Conservation (phyloP, 2,888 invertebrate genomes). For the Mayetiola destructor region DNA sequence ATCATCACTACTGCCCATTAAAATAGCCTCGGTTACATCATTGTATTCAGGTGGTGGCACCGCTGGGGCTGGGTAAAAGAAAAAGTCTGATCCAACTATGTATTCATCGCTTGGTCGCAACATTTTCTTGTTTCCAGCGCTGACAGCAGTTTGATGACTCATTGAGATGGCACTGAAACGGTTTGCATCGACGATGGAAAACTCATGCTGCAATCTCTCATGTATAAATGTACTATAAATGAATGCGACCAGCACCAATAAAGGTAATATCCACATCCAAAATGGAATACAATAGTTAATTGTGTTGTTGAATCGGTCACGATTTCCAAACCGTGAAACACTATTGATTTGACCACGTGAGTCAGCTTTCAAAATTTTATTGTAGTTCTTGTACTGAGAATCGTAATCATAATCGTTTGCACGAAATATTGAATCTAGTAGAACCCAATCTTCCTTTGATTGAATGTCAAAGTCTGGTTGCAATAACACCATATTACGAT, state of each 20-base stretch:
- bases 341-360: conserved; percentile 15
- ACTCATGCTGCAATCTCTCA: conserved; percentile 1
- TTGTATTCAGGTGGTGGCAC: conserved; percentile 17
- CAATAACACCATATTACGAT: conserved; percentile 14
- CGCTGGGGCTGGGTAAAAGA: conserved; percentile 16
- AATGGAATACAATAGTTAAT: conserved; percentile 15
- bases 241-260: conserved; percentile 7
- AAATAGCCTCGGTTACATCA: conserved; percentile 13
- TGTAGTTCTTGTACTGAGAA: background rate
- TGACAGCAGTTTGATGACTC: background rate
- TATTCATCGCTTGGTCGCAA: conserved; percentile 10
- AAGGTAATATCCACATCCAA: conserved; percentile 16
- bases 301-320: background rate
- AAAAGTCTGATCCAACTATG: conserved; percentile 15
- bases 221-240: conserved; percentile 8
- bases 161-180: background rate
- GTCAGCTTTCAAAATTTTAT: conserved; percentile 13
- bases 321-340: background rate
- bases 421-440: conserved; percentile 15
- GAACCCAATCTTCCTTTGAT: conserved; percentile 17
- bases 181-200: background rate
- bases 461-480: conserved; percentile 16
- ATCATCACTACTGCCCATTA: conserved; percentile 14
- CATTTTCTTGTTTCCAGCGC: background rate
- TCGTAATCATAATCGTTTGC: conserved; percentile 14